These are phyloP conservation scores for Sibirionetta formosa DNA, from an alignment of 2,797 vertebrate genomes.

Conservation along the genomic window DNA sequence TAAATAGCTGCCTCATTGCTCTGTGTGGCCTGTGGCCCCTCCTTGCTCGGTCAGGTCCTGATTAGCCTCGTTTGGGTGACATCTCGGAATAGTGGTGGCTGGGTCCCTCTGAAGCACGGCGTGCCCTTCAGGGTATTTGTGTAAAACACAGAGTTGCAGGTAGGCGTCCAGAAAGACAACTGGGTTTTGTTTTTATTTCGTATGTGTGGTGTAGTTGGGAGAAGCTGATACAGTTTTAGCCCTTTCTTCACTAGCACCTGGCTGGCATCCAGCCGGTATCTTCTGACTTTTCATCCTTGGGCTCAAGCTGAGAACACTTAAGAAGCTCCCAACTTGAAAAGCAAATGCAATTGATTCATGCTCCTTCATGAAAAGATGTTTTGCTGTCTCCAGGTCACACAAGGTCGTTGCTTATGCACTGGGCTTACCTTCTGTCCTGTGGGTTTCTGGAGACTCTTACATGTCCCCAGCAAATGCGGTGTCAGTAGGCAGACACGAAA, in stretches of 20 bases:
- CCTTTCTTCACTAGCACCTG: accelerated
- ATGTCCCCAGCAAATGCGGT: not conserved
- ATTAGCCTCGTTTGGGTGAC: accelerated
- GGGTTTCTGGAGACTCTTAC: not conserved
- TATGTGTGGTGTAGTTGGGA: accelerated
- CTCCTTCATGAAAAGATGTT: not conserved
- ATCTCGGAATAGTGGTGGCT: accelerated
- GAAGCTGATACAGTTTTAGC: not conserved
- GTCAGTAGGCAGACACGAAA: not conserved
- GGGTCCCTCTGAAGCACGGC: not conserved
- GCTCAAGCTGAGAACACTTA: not conserved
- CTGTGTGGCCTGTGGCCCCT: not conserved
- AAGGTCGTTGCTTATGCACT: not conserved
- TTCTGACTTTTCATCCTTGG: not conserved
- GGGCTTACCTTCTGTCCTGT: not conserved
- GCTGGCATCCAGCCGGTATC: not conserved
- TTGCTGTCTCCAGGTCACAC: not conserved
- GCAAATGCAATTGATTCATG: not conserved
- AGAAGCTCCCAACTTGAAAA: not conserved
- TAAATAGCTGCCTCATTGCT: not conserved
- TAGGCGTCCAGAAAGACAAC: not conserved
- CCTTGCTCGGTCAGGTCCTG: not conserved
- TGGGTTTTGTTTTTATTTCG: not conserved
- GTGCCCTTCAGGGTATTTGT: not conserved
- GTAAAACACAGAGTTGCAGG: not conserved